A percentile compares a stretch with the other conserved stretches of the same genome.
These are phyloP conservation scores for Aepyceros melampus DNA, from an alignment of 2,113 vertebrate genomes.

Conservation along the genomic window DNA sequence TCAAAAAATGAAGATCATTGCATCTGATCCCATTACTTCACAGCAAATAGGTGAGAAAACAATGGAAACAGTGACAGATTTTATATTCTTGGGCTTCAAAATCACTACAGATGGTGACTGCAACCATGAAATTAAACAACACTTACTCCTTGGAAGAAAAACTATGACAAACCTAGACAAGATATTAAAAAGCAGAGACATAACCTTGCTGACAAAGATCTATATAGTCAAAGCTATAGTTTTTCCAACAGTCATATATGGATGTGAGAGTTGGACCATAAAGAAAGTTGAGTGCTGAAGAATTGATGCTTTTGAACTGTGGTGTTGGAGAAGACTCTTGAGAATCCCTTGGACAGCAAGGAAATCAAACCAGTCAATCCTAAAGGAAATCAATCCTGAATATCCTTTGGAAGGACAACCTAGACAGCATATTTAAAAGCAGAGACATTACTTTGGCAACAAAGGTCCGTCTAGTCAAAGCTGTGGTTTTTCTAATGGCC, in stretches of 20 bases:
- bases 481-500: no score
- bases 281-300: background rate
- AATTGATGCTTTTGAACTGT: background rate
- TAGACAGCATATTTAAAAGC: no score
- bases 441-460: no score
- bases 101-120: background rate
- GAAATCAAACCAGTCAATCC: background rate
- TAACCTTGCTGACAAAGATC: background rate
- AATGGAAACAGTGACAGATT: background rate
- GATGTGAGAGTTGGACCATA: background rate
- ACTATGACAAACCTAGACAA: background rate
- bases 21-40: background rate
- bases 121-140: background rate
- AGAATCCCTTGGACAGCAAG: background rate
- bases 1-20: background rate
- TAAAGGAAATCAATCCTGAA: background rate
- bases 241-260: background rate
- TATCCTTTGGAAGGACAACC: background rate
- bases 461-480: no score
- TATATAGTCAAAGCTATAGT: background rate
- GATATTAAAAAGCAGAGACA: background rate
- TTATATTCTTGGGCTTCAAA: background rate
- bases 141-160: background rate
- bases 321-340: background rate
- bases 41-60: background rate